Evolutionary conservation across 2,113 vertebrate genomes (phyloP), one percentile per base, ranked within the genome.

Genomic region (Patagioenas fasciata): DNA sequence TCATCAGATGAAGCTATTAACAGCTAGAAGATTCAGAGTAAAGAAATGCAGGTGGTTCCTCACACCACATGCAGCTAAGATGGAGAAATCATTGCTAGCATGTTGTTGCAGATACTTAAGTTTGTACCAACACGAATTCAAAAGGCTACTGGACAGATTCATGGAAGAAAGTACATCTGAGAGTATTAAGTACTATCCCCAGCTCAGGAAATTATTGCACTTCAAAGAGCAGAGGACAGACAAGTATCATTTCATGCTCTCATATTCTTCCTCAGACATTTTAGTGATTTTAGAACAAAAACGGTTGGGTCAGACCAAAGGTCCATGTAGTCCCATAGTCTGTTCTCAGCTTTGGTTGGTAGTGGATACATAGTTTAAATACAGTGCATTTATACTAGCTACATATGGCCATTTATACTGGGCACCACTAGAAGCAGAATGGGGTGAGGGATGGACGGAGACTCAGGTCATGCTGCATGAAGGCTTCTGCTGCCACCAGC

Each of bases 31-130:
- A 28, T 80, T 89, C 44, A 80, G 54, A 87, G 67, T 26, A 47
- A 80, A 44, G 5, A 83, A 58, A 44, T 11, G 14, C 21, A 86
- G 8, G 42, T 84, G 24, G 18, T 12, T 79, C 13, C 40, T 79
- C 51, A 54, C 21, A n/a, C 13, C 31, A 80, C 0, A 0, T 15
- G 15, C 71, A 70, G 24, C 24, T 57, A 80, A 53, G 8, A 9
- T 75, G 25, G n/a, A 58, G 62, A 24, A 91, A 79, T 57, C 61
- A 42, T 38, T 57, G 75, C 26, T 61, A 74, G 36, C 25, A 32
- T 48, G 24, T 36, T 71, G 28, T 75, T 75, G 50, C 29, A 61
- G 83, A 38, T 48, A 65, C 10, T 57, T n/a, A 44, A 12, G 4
- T 48, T 86, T 51, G 57, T n/a, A 70, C 6, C 23, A 61, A 17